These are phyloP conservation scores for Danio albolineatus DNA, from an alignment of 2,797 vertebrate genomes.

Conservation along the genomic window DNA sequence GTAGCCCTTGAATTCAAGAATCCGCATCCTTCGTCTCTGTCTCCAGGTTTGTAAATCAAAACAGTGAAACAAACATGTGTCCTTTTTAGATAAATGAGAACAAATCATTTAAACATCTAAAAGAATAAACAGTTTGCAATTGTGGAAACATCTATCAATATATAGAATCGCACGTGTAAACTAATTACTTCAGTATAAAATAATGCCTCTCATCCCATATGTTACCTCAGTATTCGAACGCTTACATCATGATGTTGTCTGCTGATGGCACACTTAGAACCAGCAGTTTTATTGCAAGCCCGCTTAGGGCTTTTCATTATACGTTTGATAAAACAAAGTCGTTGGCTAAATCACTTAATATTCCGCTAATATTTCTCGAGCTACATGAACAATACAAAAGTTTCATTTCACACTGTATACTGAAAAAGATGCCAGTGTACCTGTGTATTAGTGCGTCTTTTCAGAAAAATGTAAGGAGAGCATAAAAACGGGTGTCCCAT, in stretches of 20 bases:
- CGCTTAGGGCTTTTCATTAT: not conserved
- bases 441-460: not conserved
- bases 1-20: constrained; percentile 41
- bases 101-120: constrained; percentile 14
- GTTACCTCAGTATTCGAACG: constrained; percentile 5
- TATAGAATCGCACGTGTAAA: constrained; percentile 24
- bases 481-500: not conserved
- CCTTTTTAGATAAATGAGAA: constrained; percentile 11
- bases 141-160: constrained; percentile 41
- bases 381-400: constrained; percentile 53
- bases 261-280: not conserved
- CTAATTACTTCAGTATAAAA: constrained; percentile 30
- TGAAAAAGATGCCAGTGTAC: constrained; percentile 30
- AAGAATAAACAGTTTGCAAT: constrained; percentile 16
- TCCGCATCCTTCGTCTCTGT: not conserved
- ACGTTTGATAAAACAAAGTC: constrained; percentile 15
- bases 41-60: constrained; percentile 7
- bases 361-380: constrained; percentile 11
- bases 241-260: constrained; percentile 7
- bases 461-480: constrained; percentile 23
- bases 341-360: not conserved
- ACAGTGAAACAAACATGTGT: not conserved
- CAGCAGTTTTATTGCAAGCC: constrained; percentile 40
- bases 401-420: constrained; percentile 38
- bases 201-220: constrained; percentile 41